A percentile compares a stretch with the other conserved stretches of the same genome.
phyloP scores from a whole-genome alignment of 2,113 vertebrate genomes.

The Butorides virescens region DNA sequence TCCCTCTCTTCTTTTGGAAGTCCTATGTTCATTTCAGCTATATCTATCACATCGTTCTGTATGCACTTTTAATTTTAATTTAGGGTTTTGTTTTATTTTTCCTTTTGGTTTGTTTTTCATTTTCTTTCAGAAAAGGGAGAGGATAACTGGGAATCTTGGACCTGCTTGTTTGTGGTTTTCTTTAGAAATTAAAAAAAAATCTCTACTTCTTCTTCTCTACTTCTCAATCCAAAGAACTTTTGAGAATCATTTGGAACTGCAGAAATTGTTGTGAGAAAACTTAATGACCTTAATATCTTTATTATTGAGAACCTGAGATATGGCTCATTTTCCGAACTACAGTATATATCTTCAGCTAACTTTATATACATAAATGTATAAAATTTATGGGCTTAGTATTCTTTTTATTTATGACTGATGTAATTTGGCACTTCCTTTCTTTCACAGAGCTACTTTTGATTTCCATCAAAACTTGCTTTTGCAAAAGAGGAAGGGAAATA shows the following conservation, averaged over 20 bases:
- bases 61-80: not conserved
- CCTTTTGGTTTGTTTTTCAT: fast-evolving
- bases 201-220: no score
- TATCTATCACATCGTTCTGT: not conserved
- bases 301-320: not conserved
- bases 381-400: not conserved
- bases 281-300: not conserved
- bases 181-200: not conserved
- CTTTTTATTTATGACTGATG: not conserved
- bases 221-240: not conserved
- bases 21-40: not conserved
- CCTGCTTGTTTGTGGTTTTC: fast-evolving
- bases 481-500: not conserved
- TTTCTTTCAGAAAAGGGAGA: not conserved
- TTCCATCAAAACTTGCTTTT: not conserved
- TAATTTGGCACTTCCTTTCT: not conserved
- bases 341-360: not conserved
- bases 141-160: not conserved
- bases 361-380: not conserved
- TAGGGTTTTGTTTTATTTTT: not conserved
- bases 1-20: not conserved
- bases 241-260: not conserved
- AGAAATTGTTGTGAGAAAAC: not conserved
- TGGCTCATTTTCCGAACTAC: not conserved
- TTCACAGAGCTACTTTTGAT: not conserved